Base-by-base conservation (phyloP, 2,113 vertebrate species). In the Spea bombifrons region DNA sequence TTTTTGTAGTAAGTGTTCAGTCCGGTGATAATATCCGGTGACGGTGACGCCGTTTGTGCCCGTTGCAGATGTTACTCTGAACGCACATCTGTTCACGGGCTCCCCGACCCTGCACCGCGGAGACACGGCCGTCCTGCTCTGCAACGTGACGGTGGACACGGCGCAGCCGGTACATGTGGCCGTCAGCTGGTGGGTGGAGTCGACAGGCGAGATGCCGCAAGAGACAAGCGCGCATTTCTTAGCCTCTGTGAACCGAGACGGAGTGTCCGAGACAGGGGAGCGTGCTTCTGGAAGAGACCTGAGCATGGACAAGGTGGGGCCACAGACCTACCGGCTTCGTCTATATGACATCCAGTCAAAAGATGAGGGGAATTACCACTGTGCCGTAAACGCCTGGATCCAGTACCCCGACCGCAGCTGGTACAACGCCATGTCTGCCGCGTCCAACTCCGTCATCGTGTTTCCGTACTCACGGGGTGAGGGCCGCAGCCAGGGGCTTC, bases 401-500 rank as follows among this genome's bases (percentile, higher is more conserved):
- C 93, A 90, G 85, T 93, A 93, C 44, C 90, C 91, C 0, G 92
- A 93, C 67, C 88, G 88, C 74, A 92, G 85, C 72, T 96, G 95
- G 95, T 95, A 95, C 89, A 91, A 92, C 76, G 93, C 92, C 0
- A 87, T 88, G 66, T 88, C 82, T 13, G 86, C 89, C 0, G 88
- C 92, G 81, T 95, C 95, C 0, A 83, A 87, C 5, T 76, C 84
- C 0, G 90, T 93, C 79, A 92, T 87, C 0, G 88, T 96, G 55
- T 96, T 94, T 84, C 88, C 96, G 6, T 97, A 94, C 49, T 86
- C 89, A 0, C 92, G 89, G 81, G 92, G 95, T 97, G 81, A 92
- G 94, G 75, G 30, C 13, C 16, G 2, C 30, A 30, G 30, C 30
- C 50, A 52, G 50, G 2, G 6, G 9, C 9, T 10, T 52, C 9